Conservation (phyloP, 2,888 invertebrate species). For the Galerucella pusilla region DNA sequence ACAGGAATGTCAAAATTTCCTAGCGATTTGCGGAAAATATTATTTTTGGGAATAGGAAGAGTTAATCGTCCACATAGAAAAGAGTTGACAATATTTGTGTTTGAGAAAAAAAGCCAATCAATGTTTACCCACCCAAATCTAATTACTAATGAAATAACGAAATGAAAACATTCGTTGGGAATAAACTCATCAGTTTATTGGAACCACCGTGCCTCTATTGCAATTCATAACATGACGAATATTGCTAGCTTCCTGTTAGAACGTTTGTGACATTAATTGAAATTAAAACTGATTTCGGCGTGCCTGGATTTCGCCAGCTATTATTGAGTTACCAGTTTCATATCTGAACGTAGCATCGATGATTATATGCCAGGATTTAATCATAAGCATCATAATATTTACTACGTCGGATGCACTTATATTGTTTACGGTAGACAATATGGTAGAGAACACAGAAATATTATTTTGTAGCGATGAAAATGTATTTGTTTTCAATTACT, state of each 20-base stretch:
- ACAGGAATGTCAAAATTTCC: too few species aligned
- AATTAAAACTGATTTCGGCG: slow-evolving; percentile 45
- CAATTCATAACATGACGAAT: slow-evolving; percentile 40
- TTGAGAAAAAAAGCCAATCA: background rate
- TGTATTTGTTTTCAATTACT: too few species aligned
- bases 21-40: too few species aligned
- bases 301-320: slow-evolving; percentile 24
- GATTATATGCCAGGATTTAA: slow-evolving; percentile 21
- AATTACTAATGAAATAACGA: background rate
- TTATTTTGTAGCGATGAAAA: background rate
- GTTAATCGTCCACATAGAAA: too few species aligned
- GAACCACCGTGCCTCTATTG: slow-evolving; percentile 24
- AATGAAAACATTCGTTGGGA: background rate
- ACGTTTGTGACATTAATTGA: slow-evolving; percentile 48
- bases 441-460: background rate
- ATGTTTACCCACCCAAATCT: background rate
- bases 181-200: slow-evolving; percentile 3
- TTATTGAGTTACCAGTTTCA: slow-evolving; percentile 13
- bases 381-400: slow-evolving; percentile 6
- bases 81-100: background rate
- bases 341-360: slow-evolving; percentile 16
- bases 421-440: background rate
- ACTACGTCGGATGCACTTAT: background rate
- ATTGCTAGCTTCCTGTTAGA: slow-evolving; percentile 49
- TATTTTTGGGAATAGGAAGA: too few species aligned